Evolutionary conservation across 2,113 vertebrate species (phyloP).

Genomic region (Apteryx mantelli): DNA sequence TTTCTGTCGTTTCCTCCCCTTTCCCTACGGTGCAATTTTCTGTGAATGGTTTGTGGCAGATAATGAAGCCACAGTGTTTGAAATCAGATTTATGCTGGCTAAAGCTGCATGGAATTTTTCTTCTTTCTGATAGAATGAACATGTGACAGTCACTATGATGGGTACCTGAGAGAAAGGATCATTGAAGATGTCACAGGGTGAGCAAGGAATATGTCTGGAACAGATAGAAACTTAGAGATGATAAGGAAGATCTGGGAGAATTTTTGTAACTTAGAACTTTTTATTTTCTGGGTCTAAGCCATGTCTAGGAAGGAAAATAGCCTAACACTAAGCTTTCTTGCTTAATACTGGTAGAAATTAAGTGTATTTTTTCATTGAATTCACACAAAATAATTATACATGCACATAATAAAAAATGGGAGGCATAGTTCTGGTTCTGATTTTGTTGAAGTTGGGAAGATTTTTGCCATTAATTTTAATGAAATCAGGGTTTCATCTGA

Average conservation of each 20-base stretch:
- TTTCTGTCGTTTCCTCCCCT: not conserved
- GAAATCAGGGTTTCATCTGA: not conserved
- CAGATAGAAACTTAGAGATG: not conserved
- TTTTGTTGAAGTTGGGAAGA: not conserved
- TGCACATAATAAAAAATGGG: not conserved
- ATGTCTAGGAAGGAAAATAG: not conserved
- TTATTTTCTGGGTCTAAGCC: not conserved
- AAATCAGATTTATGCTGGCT: not conserved
- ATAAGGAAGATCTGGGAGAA: not conserved
- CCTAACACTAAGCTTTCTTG: not conserved
- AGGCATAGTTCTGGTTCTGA: not conserved
- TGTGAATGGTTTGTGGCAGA: not conserved
- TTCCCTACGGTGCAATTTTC: not conserved
- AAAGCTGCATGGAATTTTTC: not conserved
- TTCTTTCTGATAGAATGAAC: not conserved
- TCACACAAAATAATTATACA: not conserved
- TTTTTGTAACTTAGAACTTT: not conserved
- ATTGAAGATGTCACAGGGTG: not conserved
- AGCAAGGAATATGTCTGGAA: not conserved
- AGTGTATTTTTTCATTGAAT: not conserved
- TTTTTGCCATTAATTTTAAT: not conserved
- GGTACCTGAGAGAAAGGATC: not conserved
- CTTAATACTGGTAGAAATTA: not conserved
- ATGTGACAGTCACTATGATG: not conserved
- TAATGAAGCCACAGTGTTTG: not conserved